These are phyloP conservation scores for Trichomalopsis sarcophagae DNA, from an alignment of 1,140 invertebrate genomes.

Conservation along the genomic window DNA sequence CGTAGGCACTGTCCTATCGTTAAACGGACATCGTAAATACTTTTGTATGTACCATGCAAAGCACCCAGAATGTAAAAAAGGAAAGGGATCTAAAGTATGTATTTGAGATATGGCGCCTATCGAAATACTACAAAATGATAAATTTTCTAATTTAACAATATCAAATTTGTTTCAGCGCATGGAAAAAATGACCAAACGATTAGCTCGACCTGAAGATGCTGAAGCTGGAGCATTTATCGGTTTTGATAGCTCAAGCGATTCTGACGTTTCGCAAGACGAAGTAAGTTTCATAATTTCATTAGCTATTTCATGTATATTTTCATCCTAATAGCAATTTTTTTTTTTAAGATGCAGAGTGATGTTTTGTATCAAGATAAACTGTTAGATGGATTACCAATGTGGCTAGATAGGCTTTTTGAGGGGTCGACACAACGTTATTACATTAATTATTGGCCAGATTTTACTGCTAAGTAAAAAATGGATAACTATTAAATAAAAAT, in stretches of 20 bases:
- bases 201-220: slow-evolving; percentile 77
- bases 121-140: not conserved
- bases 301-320: slow-evolving; percentile 58
- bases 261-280: slow-evolving; percentile 83
- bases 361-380: slow-evolving; percentile 83
- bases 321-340: slow-evolving; percentile 48
- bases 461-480: slow-evolving; percentile 78
- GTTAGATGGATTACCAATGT: slow-evolving; percentile 94
- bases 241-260: slow-evolving; percentile 80
- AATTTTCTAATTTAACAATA: slow-evolving; percentile 7
- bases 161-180: slow-evolving; percentile 75
- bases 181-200: slow-evolving; percentile 79
- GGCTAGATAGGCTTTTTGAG: slow-evolving; percentile 97
- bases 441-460: slow-evolving; percentile 98
- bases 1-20: slow-evolving; percentile 95
- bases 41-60: slow-evolving; percentile 99
- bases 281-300: slow-evolving; percentile 56
- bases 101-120: not conserved
- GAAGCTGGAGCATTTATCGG: slow-evolving; percentile 89
- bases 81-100: slow-evolving; percentile 77
- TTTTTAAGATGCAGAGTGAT: slow-evolving; percentile 62
- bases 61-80: slow-evolving; percentile 80
- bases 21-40: slow-evolving; percentile 97
- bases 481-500: slow-evolving; percentile 18
- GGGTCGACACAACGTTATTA: slow-evolving; percentile 95